Evolutionary conservation across 2,888 invertebrate genomes (phyloP), one percentile per base, ranked within the genome.

Genomic region (Aleiodes testaceus): DNA sequence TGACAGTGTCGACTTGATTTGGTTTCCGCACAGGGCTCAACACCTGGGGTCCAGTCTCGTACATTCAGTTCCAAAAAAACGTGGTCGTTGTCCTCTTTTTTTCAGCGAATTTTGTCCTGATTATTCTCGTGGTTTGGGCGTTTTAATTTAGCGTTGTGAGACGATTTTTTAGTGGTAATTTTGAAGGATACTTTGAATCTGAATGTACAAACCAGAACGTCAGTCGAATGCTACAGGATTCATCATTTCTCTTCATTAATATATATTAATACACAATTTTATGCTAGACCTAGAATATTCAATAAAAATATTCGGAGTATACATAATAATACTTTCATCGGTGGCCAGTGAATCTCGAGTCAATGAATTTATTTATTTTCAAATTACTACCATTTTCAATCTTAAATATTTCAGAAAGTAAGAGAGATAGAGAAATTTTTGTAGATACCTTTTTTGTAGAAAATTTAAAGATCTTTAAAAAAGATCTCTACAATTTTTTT

Each of bases 21-120:
- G 87, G 87, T 87, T 87, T 84, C 87, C 87, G 87, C 87, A 86
- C 87, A 87, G 87, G 87, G 87, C 87, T 87, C 87, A 87, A 87
- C 87, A 87, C 87, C 87, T 87, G 87, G 87, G 87, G 87, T 87
- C 85, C 86, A 86, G 86, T 82, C 82, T 83, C 82, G 83, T 85
- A 84, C 86, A 87, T 86, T 85, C 85, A 85, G 86, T 78, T 82
- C 81, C 83, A 79, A 81, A 36, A 36, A 36, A 36, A 26, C n/a
- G n/a, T 26, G 6, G 36, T 79, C 74, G 44, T 69, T 36, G 18
- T 49, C 2, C 42, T 53, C 22, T 42, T 49, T 16, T 45, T 59
- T 50, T 44, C 11, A 44, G 12, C 18, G 9, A 50, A 20, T 47
- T 22, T 14, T 70, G 26, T 9, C 18, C 36, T 36, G 36, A 36